Evolutionary conservation across 2,113 vertebrate species (phyloP), one percentile per base, ranked within the genome.

Genomic region (Eubucco bourcierii): DNA sequence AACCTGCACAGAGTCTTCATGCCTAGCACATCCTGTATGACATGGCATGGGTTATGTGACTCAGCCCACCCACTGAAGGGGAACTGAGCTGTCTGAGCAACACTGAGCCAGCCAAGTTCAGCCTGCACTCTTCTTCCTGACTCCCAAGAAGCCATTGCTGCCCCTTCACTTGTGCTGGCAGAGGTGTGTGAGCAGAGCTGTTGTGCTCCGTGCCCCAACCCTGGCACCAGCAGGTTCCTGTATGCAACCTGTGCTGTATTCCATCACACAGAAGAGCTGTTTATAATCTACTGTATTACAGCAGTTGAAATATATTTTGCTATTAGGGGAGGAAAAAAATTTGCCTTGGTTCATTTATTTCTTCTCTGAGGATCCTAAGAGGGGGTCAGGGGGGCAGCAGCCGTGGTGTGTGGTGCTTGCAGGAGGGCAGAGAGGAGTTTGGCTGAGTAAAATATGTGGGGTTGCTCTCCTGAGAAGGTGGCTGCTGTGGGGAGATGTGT

Each of bases 261-360:
- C 84, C 88, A 77, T 95, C 53, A 24, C 1, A 6, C 31, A 6
- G 64, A 92, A 84, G 65, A 92, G 78, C 80, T 71, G 86, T 94
- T 90, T 82, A 88, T 96, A 74, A 95, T 77, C 73, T 83, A 91
- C 80, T 93, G 84, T 93, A 88, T 92, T 93, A 81, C 80, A 87
- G 73, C 93, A 90, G 61, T 90, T 72, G 31, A 95, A 97, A 97
- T 96, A 94, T 95, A 97, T 96, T 97, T 97, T 97, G 80, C 83
- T 97, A 90, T 94, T 88, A 56, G 37, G 77, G 81, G 80, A 93
- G 66, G 14, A 79, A 88, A 80, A 68, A 78, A 64, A 17, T 24
- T 50, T 1, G n/a, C 31, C 37, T 91, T n/a, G 31, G 59, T 8
- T 75, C 95, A 34, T 79, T 89, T 90, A 7, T 90, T 72, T 53